These are phyloP conservation scores for Aramus guarauna DNA, from an alignment of 2,113 vertebrate species.

Conservation along the genomic window DNA sequence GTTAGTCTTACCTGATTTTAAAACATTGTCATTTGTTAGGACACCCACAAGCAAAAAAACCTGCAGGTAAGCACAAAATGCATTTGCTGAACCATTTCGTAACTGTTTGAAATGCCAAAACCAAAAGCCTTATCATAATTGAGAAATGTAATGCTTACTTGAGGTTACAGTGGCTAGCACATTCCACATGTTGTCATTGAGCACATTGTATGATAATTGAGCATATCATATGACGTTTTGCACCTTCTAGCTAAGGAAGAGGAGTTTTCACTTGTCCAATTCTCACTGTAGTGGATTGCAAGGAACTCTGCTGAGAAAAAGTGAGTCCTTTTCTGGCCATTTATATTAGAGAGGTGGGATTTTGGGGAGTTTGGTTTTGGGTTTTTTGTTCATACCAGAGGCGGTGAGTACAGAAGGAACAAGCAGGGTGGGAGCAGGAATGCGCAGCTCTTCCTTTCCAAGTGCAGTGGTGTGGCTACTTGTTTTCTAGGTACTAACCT, in stretches of 20 bases:
- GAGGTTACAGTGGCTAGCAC: neutral
- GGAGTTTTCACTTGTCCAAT: neutral
- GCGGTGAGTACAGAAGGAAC: neutral
- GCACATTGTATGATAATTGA: neutral
- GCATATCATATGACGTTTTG: neutral
- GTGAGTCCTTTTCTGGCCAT: fast-evolving
- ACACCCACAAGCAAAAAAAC: neutral
- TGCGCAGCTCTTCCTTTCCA: neutral
- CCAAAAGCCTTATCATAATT: neutral
- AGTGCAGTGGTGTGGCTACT: neutral
- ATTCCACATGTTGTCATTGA: neutral
- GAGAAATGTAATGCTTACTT: neutral
- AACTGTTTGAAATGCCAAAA: neutral
- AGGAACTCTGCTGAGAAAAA: neutral
- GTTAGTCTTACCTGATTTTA: neutral
- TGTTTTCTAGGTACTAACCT: neutral
- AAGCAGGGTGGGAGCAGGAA: neutral
- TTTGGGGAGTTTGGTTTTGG: no score
- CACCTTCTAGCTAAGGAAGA: neutral
- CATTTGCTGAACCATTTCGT: neutral
- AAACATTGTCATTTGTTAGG: neutral
- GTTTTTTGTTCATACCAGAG: neutral
- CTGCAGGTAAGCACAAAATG: neutral
- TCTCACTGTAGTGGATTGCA: neutral
- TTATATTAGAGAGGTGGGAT: no score